phyloP scores from a whole-genome alignment of 2,797 vertebrate species.

The Mareca strepera region DNA sequence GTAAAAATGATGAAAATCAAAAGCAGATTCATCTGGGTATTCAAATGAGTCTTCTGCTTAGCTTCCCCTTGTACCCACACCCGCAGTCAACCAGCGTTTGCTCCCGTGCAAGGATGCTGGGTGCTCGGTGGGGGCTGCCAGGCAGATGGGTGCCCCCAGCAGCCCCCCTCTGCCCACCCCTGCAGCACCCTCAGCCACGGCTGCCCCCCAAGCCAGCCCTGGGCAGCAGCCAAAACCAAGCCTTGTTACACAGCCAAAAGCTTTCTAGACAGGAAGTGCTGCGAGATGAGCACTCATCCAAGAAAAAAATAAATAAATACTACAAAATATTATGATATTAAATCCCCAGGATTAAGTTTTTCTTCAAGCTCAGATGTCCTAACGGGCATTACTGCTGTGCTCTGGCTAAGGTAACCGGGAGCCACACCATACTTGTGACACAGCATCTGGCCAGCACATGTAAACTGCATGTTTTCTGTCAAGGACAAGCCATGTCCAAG shows the following conservation, averaged over 20 bases:
- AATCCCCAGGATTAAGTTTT: background rate
- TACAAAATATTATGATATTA: background rate
- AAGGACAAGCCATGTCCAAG: background rate
- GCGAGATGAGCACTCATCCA: background rate
- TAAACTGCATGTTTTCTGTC: rapidly evolving
- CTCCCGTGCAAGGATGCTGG: background rate
- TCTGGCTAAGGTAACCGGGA: background rate
- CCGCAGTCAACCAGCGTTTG: background rate
- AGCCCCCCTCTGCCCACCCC: background rate
- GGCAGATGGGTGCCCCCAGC: background rate
- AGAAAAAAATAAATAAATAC: background rate
- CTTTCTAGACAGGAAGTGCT: background rate
- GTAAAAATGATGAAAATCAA: constrained; percentile 61
- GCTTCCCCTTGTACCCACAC: background rate
- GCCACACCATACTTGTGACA: rapidly evolving
- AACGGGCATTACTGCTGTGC: rapidly evolving
- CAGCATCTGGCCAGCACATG: background rate
- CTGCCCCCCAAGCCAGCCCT: rapidly evolving
- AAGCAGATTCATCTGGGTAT: background rate
- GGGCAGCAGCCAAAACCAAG: background rate
- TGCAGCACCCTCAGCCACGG: background rate
- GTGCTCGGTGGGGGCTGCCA: too few species aligned
- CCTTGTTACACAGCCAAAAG: background rate
- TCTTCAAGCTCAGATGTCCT: background rate
- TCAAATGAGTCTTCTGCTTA: background rate